Evolutionary conservation across 2,888 invertebrate species (phyloP).

Genomic region (Myathropa florea): DNA sequence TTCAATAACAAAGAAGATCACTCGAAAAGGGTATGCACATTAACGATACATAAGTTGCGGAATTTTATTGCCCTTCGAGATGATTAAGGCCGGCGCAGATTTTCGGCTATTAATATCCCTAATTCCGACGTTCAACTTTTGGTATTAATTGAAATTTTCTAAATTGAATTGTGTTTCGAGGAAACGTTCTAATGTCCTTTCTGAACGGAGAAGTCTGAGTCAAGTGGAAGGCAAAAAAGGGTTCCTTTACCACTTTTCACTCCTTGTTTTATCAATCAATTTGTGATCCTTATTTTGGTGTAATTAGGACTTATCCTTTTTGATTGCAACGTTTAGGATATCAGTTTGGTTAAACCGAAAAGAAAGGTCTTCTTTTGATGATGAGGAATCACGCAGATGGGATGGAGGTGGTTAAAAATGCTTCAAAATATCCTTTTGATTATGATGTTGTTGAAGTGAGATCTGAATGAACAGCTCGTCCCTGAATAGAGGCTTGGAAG

Average conservation of each 20-base stretch:
- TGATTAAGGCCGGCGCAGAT: background rate
- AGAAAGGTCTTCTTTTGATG: background rate
- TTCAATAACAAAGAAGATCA: background rate
- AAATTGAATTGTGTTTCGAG: background rate
- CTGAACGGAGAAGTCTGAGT: background rate
- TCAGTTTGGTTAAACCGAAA: background rate
- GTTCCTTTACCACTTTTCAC: background rate
- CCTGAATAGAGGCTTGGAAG: too few relatives aligned
- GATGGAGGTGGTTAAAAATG: too few relatives aligned
- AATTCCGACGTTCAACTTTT: background rate
- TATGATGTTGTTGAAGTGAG: too few relatives aligned
- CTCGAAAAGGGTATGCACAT: background rate
- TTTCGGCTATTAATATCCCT: background rate
- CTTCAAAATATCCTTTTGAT: background rate
- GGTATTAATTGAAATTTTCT: background rate
- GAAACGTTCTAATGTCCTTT: background rate
- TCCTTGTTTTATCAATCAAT: background rate
- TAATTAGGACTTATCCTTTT: background rate
- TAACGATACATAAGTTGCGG: background rate
- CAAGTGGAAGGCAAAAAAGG: background rate
- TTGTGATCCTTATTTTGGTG: background rate
- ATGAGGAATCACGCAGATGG: background rate
- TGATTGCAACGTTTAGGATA: background rate
- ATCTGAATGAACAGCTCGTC: too few relatives aligned
- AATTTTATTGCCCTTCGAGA: background rate